Conservation (phyloP, 2,888 invertebrate species). For the Cynaeus angustus region DNA sequence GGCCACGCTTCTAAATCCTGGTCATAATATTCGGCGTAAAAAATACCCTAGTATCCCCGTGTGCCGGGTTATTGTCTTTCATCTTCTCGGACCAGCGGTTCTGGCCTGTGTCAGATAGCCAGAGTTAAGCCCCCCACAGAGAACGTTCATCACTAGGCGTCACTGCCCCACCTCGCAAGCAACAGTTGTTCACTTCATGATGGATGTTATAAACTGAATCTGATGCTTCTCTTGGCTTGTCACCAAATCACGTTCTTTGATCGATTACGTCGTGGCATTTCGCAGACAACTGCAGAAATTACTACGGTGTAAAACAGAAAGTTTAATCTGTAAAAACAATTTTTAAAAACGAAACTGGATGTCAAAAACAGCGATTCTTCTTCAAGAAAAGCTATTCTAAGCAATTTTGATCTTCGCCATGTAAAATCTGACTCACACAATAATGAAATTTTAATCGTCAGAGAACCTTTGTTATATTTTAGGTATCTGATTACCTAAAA, state of each 20-base stretch:
- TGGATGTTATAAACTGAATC: slow-evolving; percentile 41
- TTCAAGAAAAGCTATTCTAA: no score
- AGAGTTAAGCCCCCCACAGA: slow-evolving; percentile 38
- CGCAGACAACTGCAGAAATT: slow-evolving; percentile 20
- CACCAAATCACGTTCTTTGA: slow-evolving; percentile 42
- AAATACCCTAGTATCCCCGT: slow-evolving; percentile 7
- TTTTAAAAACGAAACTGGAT: not conserved
- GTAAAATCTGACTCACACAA: no score
- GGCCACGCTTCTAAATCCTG: not conserved
- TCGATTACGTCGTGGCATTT: slow-evolving; percentile 29
- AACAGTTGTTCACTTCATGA: slow-evolving; percentile 45
- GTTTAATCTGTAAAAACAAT: not conserved
- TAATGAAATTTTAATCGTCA: no score
- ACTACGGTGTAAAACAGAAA: not conserved
- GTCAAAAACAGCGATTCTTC: not conserved
- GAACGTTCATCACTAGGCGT: slow-evolving; percentile 43
- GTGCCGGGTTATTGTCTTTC: slow-evolving; percentile 39
- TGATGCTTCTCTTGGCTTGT: slow-evolving; percentile 41
- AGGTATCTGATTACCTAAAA: not conserved
- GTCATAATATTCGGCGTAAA: slow-evolving; percentile 19
- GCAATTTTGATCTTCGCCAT: no score
- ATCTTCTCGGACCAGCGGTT: slow-evolving; percentile 34
- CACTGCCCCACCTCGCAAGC: slow-evolving; percentile 34
- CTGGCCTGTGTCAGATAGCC: slow-evolving; percentile 37
- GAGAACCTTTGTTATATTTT: no score